Evolutionary conservation across 64 coral and sea anemone species (phyloP).

Genomic region (Montipora efflorescens): DNA sequence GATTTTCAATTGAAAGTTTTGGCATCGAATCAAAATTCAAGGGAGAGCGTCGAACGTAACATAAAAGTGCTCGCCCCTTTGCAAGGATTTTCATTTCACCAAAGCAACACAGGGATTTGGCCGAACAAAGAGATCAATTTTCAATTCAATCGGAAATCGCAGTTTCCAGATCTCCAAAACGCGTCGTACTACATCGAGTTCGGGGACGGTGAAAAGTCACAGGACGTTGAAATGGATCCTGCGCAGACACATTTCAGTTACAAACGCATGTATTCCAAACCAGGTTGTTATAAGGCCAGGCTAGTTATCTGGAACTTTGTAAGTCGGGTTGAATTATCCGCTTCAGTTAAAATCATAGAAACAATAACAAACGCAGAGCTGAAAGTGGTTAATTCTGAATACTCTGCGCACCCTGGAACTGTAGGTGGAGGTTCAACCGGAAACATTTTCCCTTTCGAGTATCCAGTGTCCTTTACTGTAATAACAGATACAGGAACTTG

Average conservation of each 20-base stretch:
- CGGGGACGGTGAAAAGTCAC: conserved; percentile 55
- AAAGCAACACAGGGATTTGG: conserved; percentile 53
- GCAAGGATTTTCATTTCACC: conserved; percentile 27
- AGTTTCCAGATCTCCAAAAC: conserved; percentile 1
- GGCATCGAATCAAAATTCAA: not conserved
- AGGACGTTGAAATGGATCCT: conserved; percentile 16
- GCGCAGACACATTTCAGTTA: conserved; percentile 42
- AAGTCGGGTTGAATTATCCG: conserved; percentile 53
- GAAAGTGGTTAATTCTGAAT: conserved; percentile 36
- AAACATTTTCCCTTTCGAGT: conserved; percentile 76
- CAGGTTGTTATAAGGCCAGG: conserved; percentile 71
- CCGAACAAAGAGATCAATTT: conserved; percentile 47
- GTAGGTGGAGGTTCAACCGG: not conserved
- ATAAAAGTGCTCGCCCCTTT: conserved; percentile 14
- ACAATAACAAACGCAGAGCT: conserved; percentile 44
- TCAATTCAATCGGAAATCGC: conserved; percentile 29
- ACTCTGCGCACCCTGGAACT: conserved; percentile 11
- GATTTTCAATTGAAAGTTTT: not conserved
- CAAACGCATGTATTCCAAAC: conserved; percentile 20
- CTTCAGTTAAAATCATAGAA: conserved; percentile 63
- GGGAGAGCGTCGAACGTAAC: not conserved
- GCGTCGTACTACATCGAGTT: conserved; percentile 70
- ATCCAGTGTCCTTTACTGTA: conserved; percentile 61
- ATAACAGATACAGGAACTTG: conserved; percentile 67
- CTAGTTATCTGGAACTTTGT: conserved; percentile 67